Conservation (phyloP, 2,797 vertebrate species). For the Poecilia velifera region DNA sequence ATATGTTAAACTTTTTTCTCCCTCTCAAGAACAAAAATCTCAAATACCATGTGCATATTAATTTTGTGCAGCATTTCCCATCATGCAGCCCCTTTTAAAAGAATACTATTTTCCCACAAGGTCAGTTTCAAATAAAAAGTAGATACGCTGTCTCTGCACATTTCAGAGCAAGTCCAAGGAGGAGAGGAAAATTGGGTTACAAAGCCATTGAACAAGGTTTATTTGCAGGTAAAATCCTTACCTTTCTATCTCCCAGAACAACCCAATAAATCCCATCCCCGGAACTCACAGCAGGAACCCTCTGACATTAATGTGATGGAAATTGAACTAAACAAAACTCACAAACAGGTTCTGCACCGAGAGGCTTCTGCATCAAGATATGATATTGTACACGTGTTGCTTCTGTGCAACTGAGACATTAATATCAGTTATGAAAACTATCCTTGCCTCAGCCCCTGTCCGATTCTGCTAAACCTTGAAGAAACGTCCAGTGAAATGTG, state of each 20-base stretch:
- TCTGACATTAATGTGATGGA: constrained; percentile 25
- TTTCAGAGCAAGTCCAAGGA: constrained; percentile 1
- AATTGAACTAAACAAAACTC: constrained; percentile 40
- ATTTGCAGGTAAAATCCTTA: constrained; percentile 12
- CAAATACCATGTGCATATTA: neutral
- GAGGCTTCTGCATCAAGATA: neutral
- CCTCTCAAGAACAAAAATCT: neutral
- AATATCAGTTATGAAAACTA: constrained; percentile 10
- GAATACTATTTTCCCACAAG: constrained; percentile 3
- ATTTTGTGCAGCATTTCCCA: neutral
- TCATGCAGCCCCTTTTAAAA: neutral
- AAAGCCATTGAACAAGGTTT: constrained; percentile 7
- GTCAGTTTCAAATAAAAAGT: neutral
- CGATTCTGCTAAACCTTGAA: constrained; percentile 9
- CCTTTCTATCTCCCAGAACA: constrained; percentile 23
- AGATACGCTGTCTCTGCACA: neutral
- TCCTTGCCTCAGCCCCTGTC: constrained; percentile 11
- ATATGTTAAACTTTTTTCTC: neutral
- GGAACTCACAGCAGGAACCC: neutral
- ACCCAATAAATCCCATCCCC: constrained; percentile 9
- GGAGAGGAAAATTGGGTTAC: neutral
- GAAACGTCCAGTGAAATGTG: constrained; percentile 22
- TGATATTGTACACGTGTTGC: constrained; percentile 3
- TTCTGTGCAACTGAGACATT: constrained; percentile 12
- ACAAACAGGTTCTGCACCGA: constrained; percentile 12